A percentile compares a stretch with the other conserved stretches of the same genome.
Conservation (phyloP, 2,888 invertebrate genomes). For the Eupithecia abbreviata region DNA sequence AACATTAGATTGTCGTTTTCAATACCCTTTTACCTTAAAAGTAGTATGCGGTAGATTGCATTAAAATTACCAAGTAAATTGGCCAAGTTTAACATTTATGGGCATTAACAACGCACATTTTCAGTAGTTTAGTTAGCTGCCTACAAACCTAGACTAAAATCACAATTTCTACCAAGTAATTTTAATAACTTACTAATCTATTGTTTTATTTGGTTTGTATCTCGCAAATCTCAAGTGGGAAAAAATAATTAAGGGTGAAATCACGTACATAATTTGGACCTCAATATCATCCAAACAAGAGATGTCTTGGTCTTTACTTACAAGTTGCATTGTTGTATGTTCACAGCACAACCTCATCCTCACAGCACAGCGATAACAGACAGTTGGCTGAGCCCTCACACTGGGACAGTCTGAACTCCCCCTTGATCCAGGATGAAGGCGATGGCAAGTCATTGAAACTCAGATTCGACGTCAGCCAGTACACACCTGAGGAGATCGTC, state of each 20-base stretch:
- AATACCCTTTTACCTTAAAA: conserved; percentile 11
- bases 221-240: not conserved
- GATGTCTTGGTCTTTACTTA: conserved; percentile 11
- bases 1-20: conserved; percentile 11
- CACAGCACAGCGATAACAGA: conserved; percentile 85
- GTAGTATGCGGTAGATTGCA: conserved; percentile 10
- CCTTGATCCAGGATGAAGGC: conserved; percentile 96
- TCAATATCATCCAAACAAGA: not conserved
- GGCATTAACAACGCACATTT: conserved; percentile 17
- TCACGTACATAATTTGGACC: not conserved
- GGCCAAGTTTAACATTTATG: conserved; percentile 10
- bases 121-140: not conserved
- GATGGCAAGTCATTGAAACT: conserved; percentile 97
- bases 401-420: conserved; percentile 96
- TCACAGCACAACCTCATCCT: conserved; percentile 86
- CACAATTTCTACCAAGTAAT: not conserved
- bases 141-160: not conserved
- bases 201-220: not conserved
- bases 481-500: conserved; percentile 98
- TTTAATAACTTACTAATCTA: no score
- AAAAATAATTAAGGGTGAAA: not conserved
- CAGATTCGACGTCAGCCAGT: conserved; percentile 98
- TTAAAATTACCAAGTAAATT: conserved; percentile 10
- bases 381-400: conserved; percentile 85
- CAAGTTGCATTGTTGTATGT: conserved; percentile 50